Evolutionary conservation across 30 jellyfish, hydroid and myxozoan species (phyloP).

Genomic region (Aurelia sp.): DNA sequence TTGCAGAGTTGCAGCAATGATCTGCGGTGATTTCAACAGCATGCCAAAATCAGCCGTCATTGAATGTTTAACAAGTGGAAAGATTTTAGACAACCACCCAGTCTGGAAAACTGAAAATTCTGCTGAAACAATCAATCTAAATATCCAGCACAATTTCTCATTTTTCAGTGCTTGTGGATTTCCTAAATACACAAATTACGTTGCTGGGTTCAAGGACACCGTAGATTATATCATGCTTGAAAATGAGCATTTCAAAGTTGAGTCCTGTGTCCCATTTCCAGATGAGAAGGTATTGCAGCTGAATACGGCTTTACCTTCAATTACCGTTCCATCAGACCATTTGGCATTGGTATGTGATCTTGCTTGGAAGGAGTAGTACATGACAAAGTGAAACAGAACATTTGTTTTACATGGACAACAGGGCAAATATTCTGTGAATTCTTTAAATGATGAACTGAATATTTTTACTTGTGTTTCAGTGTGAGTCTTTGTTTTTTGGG

Average conservation of each 20-base stretch:
- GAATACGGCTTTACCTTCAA: conserved; percentile 89
- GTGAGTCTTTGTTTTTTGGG: too few relatives aligned
- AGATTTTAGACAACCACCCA: conserved; percentile 22
- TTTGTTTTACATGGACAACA: too few relatives aligned
- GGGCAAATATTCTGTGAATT: too few relatives aligned
- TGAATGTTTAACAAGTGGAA: conserved; percentile 43
- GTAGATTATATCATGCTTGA: conserved; percentile 80
- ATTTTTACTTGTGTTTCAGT: too few relatives aligned
- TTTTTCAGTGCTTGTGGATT: conserved; percentile 83
- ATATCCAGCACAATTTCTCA: conserved; percentile 35
- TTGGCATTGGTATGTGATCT: conserved; percentile 86
- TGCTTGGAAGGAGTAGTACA: conserved; percentile 46
- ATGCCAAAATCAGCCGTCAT: conserved; percentile 71
- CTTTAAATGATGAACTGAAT: too few relatives aligned
- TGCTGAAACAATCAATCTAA: conserved; percentile 18
- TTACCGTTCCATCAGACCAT: conserved; percentile 93
- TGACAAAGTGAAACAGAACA: too few relatives aligned
- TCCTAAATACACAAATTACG: conserved; percentile 86
- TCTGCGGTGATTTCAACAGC: conserved; percentile 94
- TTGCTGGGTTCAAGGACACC: conserved; percentile 81
- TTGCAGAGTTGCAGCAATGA: conserved; percentile 36
- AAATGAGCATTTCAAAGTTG: conserved; percentile 34
- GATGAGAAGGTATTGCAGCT: conserved; percentile 63
- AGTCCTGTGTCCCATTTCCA: conserved; percentile 82
- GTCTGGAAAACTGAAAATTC: conserved; percentile 63